phyloP scores from a whole-genome alignment of 2,113 vertebrate species.

The Notarius lentiginosus region DNA sequence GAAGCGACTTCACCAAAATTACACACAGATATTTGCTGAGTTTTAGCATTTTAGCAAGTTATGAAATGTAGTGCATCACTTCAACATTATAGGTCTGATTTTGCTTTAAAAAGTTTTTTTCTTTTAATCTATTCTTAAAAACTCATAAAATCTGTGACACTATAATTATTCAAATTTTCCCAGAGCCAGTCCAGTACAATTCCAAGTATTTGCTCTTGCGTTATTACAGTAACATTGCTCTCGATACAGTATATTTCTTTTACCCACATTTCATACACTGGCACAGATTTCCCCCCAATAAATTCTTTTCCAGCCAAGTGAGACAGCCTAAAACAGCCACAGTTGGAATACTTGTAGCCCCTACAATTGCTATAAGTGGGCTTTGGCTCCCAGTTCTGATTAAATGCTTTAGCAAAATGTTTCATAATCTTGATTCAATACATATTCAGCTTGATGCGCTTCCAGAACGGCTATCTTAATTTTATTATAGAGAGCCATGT shows the following conservation, averaged over 20 bases:
- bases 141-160: background rate
- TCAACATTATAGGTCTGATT: background rate
- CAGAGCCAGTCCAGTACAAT: background rate
- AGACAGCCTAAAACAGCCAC: background rate
- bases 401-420: too few relatives aligned
- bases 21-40: too few relatives aligned
- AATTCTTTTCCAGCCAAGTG: background rate
- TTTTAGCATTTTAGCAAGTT: too few relatives aligned
- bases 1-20: too few relatives aligned
- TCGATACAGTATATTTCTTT: background rate
- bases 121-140: background rate
- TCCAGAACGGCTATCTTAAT: background rate
- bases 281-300: background rate
- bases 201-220: background rate
- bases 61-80: too few relatives aligned
- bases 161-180: background rate
- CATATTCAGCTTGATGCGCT: too few relatives aligned
- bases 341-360: background rate
- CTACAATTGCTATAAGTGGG: too few relatives aligned
- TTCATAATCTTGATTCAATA: too few relatives aligned
- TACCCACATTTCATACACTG: background rate
- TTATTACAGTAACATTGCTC: background rate
- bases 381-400: too few relatives aligned
- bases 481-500: background rate
- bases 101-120: background rate